phyloP scores from a whole-genome alignment of 2,888 invertebrate species.

The Bellardia pandia region DNA sequence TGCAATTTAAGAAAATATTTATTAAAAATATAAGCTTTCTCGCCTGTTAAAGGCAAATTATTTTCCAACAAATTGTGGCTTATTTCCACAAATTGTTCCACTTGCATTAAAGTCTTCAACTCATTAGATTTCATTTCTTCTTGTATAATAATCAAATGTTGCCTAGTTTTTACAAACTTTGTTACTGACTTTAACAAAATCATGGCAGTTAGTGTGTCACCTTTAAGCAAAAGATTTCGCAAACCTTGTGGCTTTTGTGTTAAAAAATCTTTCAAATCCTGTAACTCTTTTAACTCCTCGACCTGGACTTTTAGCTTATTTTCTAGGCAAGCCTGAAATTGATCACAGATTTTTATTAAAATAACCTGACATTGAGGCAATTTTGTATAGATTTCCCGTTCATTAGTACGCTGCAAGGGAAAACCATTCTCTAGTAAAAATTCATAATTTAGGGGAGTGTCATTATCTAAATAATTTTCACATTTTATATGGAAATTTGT shows the following conservation, averaged over 20 bases:
- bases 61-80: conserved; percentile 49
- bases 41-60: conserved; percentile 66
- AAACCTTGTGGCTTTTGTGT: conserved; percentile 55
- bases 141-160: conserved; percentile 35
- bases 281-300: conserved; percentile 42
- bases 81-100: conserved; percentile 73
- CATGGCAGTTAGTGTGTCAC: conserved; percentile 66
- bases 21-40: conserved; percentile 62
- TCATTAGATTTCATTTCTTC: conserved; percentile 52
- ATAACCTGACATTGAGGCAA: conserved; percentile 57
- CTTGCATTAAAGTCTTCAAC: conserved; percentile 68
- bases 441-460: conserved; percentile 73
- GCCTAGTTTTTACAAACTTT: conserved; percentile 1
- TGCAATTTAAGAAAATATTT: conserved; percentile 68
- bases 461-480: conserved; percentile 68
- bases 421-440: conserved; percentile 63
- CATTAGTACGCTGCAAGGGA: conserved; percentile 72
- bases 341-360: conserved; percentile 74
- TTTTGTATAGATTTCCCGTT: conserved; percentile 39
- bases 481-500: conserved; percentile 75
- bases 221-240: conserved; percentile 52
- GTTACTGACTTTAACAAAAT: conserved; percentile 66
- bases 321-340: conserved; percentile 72
- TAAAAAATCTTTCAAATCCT: conserved; percentile 46
- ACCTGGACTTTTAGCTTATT: conserved; percentile 63